Evolutionary conservation across 2,113 vertebrate genomes (phyloP).

Genomic region (Eubucco bourcierii): DNA sequence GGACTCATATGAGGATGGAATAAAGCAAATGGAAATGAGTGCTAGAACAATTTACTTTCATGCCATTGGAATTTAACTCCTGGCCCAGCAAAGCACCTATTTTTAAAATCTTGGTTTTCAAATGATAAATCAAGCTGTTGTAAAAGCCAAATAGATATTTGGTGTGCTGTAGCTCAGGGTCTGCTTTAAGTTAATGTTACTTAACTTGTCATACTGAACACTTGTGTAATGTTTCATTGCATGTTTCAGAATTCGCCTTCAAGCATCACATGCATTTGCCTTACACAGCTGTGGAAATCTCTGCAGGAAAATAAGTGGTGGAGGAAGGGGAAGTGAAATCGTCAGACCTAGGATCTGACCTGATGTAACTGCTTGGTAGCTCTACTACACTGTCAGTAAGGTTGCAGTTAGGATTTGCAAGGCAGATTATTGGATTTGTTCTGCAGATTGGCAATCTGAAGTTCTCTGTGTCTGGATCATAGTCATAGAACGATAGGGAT

Average conservation of each 20-base stretch:
- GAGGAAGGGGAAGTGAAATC: background rate
- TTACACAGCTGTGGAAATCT: background rate
- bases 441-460: background rate
- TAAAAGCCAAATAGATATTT: background rate
- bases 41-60: background rate
- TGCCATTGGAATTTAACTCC: background rate
- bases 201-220: slow-evolving; percentile 49
- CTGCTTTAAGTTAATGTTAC: slow-evolving; percentile 55
- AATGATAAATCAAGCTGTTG: background rate
- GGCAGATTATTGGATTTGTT: background rate
- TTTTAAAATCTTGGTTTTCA: slow-evolving; percentile 28
- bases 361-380: background rate
- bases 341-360: background rate
- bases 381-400: accelerated
- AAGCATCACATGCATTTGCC: background rate
- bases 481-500: background rate
- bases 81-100: background rate
- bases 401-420: background rate
- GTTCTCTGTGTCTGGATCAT: background rate
- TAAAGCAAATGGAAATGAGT: background rate
- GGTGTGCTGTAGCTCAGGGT: background rate
- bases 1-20: background rate
- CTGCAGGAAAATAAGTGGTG: background rate
- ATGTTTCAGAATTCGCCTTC: background rate
- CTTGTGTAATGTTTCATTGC: slow-evolving; percentile 34